These are phyloP conservation scores for Caenorhabditis imperialis DNA, from an alignment of 2,888 invertebrate species.

Conservation along the genomic window DNA sequence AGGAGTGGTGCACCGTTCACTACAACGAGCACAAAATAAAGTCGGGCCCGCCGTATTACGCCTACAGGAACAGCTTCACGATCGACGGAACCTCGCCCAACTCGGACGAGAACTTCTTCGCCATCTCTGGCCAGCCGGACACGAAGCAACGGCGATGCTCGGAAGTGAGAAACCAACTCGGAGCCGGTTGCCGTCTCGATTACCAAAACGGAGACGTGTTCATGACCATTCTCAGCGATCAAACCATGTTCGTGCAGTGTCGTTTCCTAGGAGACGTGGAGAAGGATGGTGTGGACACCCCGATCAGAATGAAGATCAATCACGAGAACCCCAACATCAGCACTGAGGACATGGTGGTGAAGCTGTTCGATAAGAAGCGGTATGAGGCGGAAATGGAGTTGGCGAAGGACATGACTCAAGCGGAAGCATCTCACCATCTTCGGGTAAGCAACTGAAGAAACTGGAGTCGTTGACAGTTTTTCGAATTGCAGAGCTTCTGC, in stretches of 20 bases:
- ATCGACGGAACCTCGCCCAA: conserved; percentile 10
- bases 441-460: neutral
- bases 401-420: neutral
- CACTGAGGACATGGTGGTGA: neutral
- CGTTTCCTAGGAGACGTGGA: neutral
- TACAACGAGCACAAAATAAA: no score
- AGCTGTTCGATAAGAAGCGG: neutral
- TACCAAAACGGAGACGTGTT: conserved; percentile 1
- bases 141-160: neutral
- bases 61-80: neutral
- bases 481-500: conserved; percentile 91
- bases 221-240: conserved; percentile 6
- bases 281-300: neutral
- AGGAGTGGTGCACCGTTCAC: neutral
- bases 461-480: no score
- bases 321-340: no score
- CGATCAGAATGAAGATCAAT: neutral
- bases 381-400: neutral
- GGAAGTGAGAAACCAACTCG: conserved; percentile 10
- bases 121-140: conserved; percentile 1
- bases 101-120: neutral
- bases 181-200: neutral
- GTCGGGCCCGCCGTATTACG: neutral
- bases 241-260: conserved; percentile 20
- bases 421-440: neutral